Conservation (phyloP, 53 echinoderm and acorn worm species). For the Henricia sp. region DNA sequence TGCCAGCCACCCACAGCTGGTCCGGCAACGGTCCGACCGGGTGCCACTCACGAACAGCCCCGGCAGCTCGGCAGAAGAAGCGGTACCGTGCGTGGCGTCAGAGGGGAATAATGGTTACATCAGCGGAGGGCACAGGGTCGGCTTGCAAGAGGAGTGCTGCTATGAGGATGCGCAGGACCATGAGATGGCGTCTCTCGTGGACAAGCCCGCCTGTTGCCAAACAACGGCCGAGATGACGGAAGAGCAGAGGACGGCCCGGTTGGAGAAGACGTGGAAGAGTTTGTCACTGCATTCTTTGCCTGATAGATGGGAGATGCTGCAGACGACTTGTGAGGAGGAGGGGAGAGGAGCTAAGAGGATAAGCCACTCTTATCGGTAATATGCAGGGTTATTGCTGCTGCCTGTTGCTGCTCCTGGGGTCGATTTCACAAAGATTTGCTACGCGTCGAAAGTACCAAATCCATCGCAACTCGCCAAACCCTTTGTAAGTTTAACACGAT, state of each 20-base stretch:
- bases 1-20: neutral
- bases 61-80: neutral
- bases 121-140: neutral
- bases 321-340: slow-evolving; percentile 2
- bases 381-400: too few species aligned
- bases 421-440: too few species aligned
- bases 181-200: neutral
- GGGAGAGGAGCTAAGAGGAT: neutral
- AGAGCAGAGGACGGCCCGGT: neutral
- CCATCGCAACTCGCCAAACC: too few species aligned
- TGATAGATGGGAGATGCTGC: slow-evolving; percentile 32
- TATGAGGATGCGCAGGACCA: neutral
- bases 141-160: neutral
- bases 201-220: slow-evolving; percentile 7
- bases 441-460: too few species aligned
- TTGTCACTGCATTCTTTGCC: slow-evolving; percentile 3
- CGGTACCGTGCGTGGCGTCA: neutral
- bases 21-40: neutral
- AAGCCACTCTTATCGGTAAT: neutral
- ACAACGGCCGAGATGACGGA: neutral
- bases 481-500: too few species aligned
- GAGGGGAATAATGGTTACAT: neutral
- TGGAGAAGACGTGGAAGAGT: slow-evolving; percentile 25
- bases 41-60: neutral
- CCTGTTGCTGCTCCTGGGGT: too few species aligned